These are phyloP conservation scores for Leptoclinus maculatus DNA, from an alignment of 2,797 vertebrate genomes.

Conservation along the genomic window DNA sequence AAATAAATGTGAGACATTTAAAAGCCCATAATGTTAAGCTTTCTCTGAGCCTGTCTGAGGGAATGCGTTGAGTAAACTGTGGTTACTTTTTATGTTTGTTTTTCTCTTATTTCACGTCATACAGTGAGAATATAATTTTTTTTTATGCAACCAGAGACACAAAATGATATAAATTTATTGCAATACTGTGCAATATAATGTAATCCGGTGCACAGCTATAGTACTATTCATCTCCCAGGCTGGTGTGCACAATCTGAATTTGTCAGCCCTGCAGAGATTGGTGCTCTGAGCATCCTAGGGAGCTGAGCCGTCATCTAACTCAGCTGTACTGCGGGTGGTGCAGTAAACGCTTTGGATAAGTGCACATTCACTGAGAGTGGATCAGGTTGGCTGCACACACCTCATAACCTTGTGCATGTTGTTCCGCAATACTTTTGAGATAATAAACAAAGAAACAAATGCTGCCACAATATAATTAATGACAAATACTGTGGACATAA, in stretches of 20 bases:
- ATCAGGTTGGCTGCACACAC: conserved; percentile 12
- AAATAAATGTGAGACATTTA: background rate
- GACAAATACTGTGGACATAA: background rate
- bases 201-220: background rate
- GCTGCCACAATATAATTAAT: background rate
- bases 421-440: conserved; percentile 16
- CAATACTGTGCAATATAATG: conserved; percentile 14
- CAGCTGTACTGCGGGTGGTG: conserved; percentile 3
- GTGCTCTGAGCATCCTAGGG: conserved; percentile 8
- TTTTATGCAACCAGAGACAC: conserved; percentile 17
- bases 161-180: conserved; percentile 18
- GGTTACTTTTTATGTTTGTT: conserved; percentile 6
- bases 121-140: conserved; percentile 13
- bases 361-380: conserved; percentile 2
- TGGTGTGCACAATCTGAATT: conserved; percentile 20
- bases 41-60: background rate
- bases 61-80: background rate
- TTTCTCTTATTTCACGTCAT: conserved; percentile 3
- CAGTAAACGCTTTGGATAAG: conserved; percentile 27
- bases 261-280: conserved; percentile 15
- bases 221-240: background rate
- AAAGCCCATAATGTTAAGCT: background rate
- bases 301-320: conserved; percentile 26
- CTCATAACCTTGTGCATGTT: conserved; percentile 19
- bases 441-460: conserved; percentile 3